phyloP scores from a whole-genome alignment of 1,140 invertebrate species.

The Pinna nobilis region DNA sequence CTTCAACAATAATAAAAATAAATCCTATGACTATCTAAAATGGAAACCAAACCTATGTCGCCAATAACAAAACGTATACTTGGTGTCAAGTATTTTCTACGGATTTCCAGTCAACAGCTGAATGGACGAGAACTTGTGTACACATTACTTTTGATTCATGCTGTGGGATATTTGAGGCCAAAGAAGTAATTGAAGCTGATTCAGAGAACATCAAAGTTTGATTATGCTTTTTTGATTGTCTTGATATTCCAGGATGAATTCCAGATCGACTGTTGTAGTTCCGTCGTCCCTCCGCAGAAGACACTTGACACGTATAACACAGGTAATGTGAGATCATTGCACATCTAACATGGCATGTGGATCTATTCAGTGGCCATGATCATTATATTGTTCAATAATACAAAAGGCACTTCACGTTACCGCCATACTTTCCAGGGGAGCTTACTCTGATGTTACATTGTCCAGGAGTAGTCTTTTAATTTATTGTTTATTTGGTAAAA shows the following conservation, averaged over 20 bases:
- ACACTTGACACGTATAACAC: constrained; percentile 29
- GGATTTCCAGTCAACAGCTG: background rate
- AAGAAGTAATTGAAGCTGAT: background rate
- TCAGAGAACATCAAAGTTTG: background rate
- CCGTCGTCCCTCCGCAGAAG: background rate
- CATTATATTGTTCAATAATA: too few species aligned
- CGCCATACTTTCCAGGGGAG: constrained; percentile 30
- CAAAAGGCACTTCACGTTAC: constrained; percentile 42
- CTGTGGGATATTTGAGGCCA: background rate
- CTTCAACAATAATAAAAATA: constrained; percentile 30
- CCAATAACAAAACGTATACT: constrained; percentile 8
- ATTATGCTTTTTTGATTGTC: background rate
- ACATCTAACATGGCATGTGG: constrained; percentile 28
- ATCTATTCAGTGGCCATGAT: constrained; percentile 19
- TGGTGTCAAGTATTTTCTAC: constrained; percentile 10
- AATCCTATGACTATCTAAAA: constrained; percentile 23
- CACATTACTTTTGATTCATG: background rate
- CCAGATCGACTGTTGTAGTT: background rate
- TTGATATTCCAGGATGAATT: background rate
- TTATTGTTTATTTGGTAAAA: constrained; percentile 16
- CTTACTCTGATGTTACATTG: constrained; percentile 30
- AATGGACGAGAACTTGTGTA: background rate
- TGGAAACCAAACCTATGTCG: constrained; percentile 19
- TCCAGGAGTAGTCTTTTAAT: constrained; percentile 19
- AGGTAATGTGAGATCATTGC: constrained; percentile 37